A percentile compares a stretch with the other conserved stretches of the same genome.
Evolutionary conservation across 2,797 vertebrate genomes (phyloP).

Genomic region (Chaenodraco wilsoni): DNA sequence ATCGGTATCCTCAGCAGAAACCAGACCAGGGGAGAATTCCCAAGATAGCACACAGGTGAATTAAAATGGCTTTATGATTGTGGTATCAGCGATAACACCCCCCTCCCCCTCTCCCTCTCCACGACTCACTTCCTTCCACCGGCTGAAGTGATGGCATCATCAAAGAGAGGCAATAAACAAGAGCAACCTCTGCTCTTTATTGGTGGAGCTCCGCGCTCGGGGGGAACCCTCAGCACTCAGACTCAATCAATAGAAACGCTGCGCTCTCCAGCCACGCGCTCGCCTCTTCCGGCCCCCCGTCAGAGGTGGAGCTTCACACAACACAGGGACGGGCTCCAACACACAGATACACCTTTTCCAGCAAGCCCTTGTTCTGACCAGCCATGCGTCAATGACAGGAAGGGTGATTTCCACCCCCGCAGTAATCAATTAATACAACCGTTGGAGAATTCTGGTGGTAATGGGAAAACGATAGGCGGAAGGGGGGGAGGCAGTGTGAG

Average conservation of each 20-base stretch:
- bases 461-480: slow-evolving; percentile 1
- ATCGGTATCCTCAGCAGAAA: slow-evolving; percentile 57
- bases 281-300: slow-evolving; percentile 33
- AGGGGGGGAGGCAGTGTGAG: not conserved
- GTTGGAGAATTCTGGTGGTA: slow-evolving; percentile 53
- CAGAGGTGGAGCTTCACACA: slow-evolving; percentile 31
- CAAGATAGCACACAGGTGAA: slow-evolving; percentile 56
- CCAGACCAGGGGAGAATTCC: slow-evolving; percentile 36
- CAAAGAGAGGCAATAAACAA: slow-evolving; percentile 72
- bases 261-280: slow-evolving; percentile 48
- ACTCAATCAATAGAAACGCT: slow-evolving; percentile 67
- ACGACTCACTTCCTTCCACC: slow-evolving; percentile 49
- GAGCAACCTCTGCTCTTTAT: slow-evolving; percentile 58
- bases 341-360: slow-evolving; percentile 48
- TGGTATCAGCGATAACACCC: slow-evolving; percentile 62
- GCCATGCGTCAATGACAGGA: slow-evolving; percentile 56
- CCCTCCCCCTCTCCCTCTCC: not conserved
- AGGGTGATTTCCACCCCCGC: slow-evolving; percentile 56
- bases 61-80: slow-evolving; percentile 65
- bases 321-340: slow-evolving; percentile 33
- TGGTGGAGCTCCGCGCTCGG: slow-evolving; percentile 51
- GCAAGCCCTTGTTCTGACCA: slow-evolving; percentile 48
- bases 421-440: slow-evolving; percentile 73
- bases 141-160: slow-evolving; percentile 75
- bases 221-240: slow-evolving; percentile 63